phyloP scores from a whole-genome alignment of 2,113 vertebrate genomes.

The Psittacara wagleri region DNA sequence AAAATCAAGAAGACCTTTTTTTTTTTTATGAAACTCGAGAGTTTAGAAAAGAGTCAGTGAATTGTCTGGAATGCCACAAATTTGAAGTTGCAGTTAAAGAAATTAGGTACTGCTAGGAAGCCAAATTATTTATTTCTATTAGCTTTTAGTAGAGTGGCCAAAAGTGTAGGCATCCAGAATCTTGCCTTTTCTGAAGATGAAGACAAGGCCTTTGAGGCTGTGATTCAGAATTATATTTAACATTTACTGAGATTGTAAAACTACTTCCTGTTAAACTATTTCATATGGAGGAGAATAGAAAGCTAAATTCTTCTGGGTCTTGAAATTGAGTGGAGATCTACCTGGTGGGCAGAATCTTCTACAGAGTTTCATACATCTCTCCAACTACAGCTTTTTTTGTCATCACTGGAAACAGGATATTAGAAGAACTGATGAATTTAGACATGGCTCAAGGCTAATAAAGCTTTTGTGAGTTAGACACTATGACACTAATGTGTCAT shows the following conservation, averaged over 20 bases:
- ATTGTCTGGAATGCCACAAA: neutral
- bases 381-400: neutral
- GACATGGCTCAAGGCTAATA: neutral
- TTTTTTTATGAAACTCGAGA: neutral
- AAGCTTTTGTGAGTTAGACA: neutral
- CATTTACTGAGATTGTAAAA: neutral
- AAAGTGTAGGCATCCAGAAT: neutral
- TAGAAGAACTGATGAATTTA: neutral
- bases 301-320: neutral
- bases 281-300: neutral
- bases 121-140: neutral
- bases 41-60: neutral
- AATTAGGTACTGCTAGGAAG: neutral
- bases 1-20: neutral
- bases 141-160: neutral
- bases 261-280: neutral
- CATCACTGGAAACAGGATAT: neutral
- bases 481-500: neutral
- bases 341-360: neutral
- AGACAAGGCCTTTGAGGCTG: neutral
- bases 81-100: neutral
- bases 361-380: neutral
- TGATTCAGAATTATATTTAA: neutral
- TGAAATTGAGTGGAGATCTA: neutral
- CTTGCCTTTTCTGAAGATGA: neutral